Evolutionary conservation across 2,797 vertebrate species (phyloP).

Genomic region (Sphenopsis melanotis): DNA sequence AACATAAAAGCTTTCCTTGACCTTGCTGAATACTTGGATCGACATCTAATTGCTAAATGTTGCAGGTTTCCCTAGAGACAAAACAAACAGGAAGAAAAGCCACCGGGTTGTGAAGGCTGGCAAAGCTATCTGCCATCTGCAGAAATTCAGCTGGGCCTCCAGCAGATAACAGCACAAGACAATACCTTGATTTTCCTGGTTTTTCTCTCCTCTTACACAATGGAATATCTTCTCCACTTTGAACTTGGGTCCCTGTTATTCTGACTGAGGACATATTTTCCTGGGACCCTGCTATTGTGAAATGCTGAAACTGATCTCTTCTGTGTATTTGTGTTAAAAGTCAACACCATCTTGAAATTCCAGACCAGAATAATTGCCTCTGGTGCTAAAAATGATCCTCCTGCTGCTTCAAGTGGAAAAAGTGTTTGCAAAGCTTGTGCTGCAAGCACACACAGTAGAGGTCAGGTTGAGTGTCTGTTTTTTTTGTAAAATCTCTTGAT

Average conservation of each 20-base stretch:
- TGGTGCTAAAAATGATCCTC: background rate
- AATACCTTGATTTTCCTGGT: conserved; percentile 15
- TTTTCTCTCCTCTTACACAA: background rate
- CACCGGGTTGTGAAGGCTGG: conserved; percentile 21
- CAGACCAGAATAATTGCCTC: background rate
- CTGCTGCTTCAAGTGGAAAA: background rate
- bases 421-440: background rate
- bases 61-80: background rate
- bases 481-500: background rate
- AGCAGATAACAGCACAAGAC: conserved; percentile 15
- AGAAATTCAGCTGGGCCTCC: conserved; percentile 55
- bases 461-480: background rate
- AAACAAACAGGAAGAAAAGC: conserved; percentile 36
- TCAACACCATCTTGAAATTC: background rate
- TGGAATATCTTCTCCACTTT: background rate
- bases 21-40: conserved; percentile 33
- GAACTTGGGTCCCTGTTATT: background rate
- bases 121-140: conserved; percentile 61
- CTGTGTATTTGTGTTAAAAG: background rate
- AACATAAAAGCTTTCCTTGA: conserved; percentile 41
- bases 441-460: background rate
- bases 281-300: conserved; percentile 11
- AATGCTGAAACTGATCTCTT: background rate
- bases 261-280: background rate
- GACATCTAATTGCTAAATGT: conserved; percentile 26